A percentile compares a stretch with the other conserved stretches of the same genome.
These are phyloP conservation scores for Rhamnusium bicolor DNA, from an alignment of 2,888 invertebrate species.

Conservation along the genomic window DNA sequence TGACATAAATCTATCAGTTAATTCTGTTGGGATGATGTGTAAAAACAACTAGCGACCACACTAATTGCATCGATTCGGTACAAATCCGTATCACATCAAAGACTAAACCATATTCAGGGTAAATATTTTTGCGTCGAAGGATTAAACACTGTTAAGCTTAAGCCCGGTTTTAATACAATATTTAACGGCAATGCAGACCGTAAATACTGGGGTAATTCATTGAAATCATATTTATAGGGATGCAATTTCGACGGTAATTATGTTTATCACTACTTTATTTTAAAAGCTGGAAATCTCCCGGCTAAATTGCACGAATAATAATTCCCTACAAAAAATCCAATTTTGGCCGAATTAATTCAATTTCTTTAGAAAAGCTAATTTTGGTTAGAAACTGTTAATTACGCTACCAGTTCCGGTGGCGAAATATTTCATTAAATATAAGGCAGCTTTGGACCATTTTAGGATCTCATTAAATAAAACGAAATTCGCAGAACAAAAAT, in stretches of 20 bases:
- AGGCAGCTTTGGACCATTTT: background rate
- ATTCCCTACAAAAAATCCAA: conserved; percentile 31
- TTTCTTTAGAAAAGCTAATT: conserved; percentile 25
- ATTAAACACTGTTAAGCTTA: background rate
- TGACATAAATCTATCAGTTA: conserved; percentile 21
- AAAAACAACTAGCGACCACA: conserved; percentile 5
- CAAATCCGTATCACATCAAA: conserved; percentile 14
- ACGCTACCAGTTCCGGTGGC: conserved; percentile 9
- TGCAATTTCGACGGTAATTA: conserved; percentile 33
- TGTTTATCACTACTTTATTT: conserved; percentile 36
- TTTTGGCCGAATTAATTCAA: conserved; percentile 34
- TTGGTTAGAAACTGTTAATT: conserved; percentile 11
- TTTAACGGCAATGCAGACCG: conserved; percentile 25
- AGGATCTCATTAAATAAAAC: conserved; percentile 3
- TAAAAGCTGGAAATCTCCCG: conserved; percentile 26
- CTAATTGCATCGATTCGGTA: conserved; percentile 14
- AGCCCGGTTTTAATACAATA: conserved; percentile 24
- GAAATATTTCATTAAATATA: conserved; percentile 6
- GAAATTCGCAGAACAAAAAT: conserved; percentile 1
- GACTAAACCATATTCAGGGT: background rate
- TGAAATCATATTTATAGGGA: conserved; percentile 39
- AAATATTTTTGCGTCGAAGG: conserved; percentile 1
- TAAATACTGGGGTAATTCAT: conserved; percentile 35
- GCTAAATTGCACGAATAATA: conserved; percentile 29
- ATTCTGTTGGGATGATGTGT: conserved; percentile 22